phyloP scores from a whole-genome alignment of 2,888 invertebrate species.

The Drosophila parthenogenetica region DNA sequence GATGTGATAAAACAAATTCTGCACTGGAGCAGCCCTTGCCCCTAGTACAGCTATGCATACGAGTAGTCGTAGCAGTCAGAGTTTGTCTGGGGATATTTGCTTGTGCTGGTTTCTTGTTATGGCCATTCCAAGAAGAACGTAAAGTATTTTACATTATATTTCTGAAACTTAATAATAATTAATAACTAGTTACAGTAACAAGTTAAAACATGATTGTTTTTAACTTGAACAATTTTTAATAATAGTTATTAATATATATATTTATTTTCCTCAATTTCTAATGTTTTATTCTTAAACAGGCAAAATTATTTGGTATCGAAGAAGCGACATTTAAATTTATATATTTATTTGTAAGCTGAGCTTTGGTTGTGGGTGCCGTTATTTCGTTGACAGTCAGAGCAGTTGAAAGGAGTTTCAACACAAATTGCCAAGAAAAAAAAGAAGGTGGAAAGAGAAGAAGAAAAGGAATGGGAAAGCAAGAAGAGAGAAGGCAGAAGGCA shows the following conservation, averaged over 20 bases:
- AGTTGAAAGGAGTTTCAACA: constrained; percentile 14
- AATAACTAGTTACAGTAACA: too few relatives aligned
- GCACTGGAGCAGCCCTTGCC: background rate
- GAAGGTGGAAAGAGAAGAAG: too few relatives aligned
- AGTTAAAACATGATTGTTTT: too few relatives aligned
- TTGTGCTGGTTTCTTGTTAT: background rate
- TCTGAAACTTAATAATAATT: too few relatives aligned
- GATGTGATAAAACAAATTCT: constrained; percentile 16
- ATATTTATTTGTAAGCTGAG: background rate
- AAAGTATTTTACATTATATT: too few relatives aligned
- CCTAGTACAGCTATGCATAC: background rate
- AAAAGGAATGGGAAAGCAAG: too few relatives aligned
- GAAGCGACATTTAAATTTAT: background rate
- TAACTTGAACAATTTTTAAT: too few relatives aligned
- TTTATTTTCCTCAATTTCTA: too few relatives aligned
- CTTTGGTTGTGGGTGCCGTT: background rate
- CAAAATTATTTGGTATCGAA: background rate
- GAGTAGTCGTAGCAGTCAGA: background rate
- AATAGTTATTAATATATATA: too few relatives aligned
- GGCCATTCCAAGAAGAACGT: too few relatives aligned
- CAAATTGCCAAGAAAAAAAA: constrained; percentile 39
- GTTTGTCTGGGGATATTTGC: background rate
- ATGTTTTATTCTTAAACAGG: too few relatives aligned
- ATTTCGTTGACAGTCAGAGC: constrained; percentile 7
- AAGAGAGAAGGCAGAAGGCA: background rate